These are phyloP conservation scores for Buceros bicornis DNA, from an alignment of 2,797 vertebrate species.

Conservation along the genomic window DNA sequence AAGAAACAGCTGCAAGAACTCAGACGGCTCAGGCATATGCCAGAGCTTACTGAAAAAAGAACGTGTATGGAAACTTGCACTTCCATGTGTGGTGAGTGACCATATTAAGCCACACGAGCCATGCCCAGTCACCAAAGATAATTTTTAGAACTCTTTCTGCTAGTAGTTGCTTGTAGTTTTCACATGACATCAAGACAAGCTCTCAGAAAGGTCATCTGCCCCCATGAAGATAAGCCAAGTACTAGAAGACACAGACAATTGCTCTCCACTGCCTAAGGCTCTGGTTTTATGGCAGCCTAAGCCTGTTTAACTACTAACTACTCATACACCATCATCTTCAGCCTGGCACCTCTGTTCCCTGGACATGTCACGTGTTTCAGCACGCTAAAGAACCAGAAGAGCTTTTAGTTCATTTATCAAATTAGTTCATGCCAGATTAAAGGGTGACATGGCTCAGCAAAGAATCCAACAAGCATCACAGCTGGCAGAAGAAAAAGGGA, in stretches of 20 bases:
- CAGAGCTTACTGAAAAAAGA: not conserved
- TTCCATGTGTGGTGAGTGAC: fast-evolving
- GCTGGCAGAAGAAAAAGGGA: not conserved
- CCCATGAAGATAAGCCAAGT: not conserved
- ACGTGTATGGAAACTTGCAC: not conserved
- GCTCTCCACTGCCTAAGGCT: not conserved
- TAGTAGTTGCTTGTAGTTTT: not conserved
- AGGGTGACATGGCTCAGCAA: constrained; percentile 3
- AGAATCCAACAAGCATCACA: not conserved
- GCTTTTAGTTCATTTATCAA: not conserved
- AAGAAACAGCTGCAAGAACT: not conserved
- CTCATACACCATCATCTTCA: not conserved
- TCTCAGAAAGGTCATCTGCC: not conserved
- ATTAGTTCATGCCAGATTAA: not conserved
- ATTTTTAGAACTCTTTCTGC: not conserved
- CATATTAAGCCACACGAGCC: not conserved
- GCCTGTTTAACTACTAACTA: not conserved
- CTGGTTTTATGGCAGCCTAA: not conserved
- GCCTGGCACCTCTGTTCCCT: not conserved
- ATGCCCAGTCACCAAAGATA: not conserved
- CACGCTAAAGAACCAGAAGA: not conserved
- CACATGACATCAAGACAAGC: not conserved
- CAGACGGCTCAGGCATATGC: not conserved
- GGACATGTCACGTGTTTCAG: not conserved
- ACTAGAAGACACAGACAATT: not conserved